Base-by-base conservation (phyloP, 92 coral and sea anemone species). In the Porites cylindrica region DNA sequence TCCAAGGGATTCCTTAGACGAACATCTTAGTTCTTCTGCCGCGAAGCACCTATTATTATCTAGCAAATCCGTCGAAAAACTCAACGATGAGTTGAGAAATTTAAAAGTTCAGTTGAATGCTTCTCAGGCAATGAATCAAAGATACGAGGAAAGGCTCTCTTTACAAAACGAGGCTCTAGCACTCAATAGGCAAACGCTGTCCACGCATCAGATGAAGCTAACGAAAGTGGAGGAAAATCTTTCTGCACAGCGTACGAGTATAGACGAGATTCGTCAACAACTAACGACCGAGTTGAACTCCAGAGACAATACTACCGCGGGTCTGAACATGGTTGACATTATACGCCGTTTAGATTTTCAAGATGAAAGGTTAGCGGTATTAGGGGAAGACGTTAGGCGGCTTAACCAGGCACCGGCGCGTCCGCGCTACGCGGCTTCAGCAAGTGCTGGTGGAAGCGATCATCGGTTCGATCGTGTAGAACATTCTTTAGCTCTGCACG, bases 181-280 rank as follows among this genome's bases (percentile, higher is more conserved):
- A 2, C 62, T 81, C 38, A 77, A 89, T 1, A 87, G 82, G 38
- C 96, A 93, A 75, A 88, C 92, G 1, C 74, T 95, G 6, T 85
- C 91, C 18, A 78, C 96, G 24, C 96, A 95, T 61, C 93, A 92
- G 51, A 78, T 90, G 8, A 92, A 88, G 77, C 94, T 94, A 7
- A 82, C 77, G 24, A 85, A 86, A 59, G 82, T 94, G 1, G 94
- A 94, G 66, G 85, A 88, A 67, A 75, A 81, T 53, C 19, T 93
- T 6, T 85, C 60, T 5, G 54, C 81, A 4, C 96, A 94, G 80
- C 85, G 79, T 10, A 79, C 86, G 24, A 80, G 24, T n/a, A 9
- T 82, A 18, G 88, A 87, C 8, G 93, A 91, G 8, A 87, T 91
- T 26, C 82, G 69, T 16, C 56, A 32, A 20, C 79, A 74, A 62